phyloP scores from a whole-genome alignment of 2,888 invertebrate species.

The Chirona hameri region DNA sequence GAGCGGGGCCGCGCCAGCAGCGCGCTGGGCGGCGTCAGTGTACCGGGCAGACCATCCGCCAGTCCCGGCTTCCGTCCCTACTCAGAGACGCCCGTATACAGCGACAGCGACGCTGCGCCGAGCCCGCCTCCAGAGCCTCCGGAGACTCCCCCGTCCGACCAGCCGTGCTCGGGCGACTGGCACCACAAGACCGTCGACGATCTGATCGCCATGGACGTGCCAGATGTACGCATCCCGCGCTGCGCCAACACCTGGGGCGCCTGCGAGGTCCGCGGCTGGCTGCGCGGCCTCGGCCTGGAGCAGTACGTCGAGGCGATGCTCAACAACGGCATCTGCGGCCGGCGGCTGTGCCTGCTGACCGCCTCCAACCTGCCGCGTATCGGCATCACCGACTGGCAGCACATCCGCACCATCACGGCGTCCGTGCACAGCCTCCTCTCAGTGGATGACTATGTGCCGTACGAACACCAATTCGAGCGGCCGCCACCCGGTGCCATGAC shows the following conservation, averaged over 20 bases:
- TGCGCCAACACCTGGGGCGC: background rate
- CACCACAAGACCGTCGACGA: slow-evolving; percentile 11
- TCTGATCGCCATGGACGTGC: slow-evolving; percentile 1
- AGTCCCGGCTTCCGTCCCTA: slow-evolving; percentile 10
- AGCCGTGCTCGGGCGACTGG: slow-evolving; percentile 22
- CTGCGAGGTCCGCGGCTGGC: slow-evolving; percentile 26
- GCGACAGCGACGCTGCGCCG: background rate
- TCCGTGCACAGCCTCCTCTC: background rate
- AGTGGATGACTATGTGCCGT: background rate
- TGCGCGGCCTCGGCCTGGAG: background rate
- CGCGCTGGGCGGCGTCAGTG: background rate
- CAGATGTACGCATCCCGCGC: slow-evolving; percentile 10
- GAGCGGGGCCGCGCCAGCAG: too few species aligned
- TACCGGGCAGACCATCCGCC: background rate
- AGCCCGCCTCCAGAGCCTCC: background rate
- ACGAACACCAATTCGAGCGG: background rate
- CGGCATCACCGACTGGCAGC: slow-evolving; percentile 26
- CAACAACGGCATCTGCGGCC: background rate
- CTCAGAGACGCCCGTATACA: background rate
- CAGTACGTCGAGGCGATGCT: slow-evolving; percentile 24
- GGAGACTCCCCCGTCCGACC: background rate
- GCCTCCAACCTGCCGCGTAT: slow-evolving; percentile 26
- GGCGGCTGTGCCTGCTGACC: background rate
- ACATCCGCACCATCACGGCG: background rate
- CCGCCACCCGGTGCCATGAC: slow-evolving; percentile 6